Evolutionary conservation across 2,113 vertebrate genomes (phyloP).

Genomic region (Hypocryptadius cinnamomeus): DNA sequence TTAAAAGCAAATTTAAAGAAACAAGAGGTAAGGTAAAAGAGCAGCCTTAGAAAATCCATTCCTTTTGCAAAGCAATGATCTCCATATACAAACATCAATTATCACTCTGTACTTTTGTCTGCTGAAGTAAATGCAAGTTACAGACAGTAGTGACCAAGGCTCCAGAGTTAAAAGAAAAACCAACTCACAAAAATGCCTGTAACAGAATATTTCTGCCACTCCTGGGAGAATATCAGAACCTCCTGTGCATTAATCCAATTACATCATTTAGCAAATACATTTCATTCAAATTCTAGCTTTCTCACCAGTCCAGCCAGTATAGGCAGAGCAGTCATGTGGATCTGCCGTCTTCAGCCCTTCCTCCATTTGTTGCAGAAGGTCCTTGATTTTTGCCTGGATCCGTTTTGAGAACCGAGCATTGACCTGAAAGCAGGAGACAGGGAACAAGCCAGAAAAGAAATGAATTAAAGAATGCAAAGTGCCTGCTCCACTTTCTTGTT

Average conservation of each 20-base stretch:
- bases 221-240: neutral
- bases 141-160: neutral
- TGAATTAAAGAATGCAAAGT: neutral
- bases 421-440: constrained; percentile 69
- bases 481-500: neutral
- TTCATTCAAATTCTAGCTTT: neutral
- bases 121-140: neutral
- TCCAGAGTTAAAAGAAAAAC: neutral
- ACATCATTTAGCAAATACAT: neutral
- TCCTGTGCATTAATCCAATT: neutral
- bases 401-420: constrained; percentile 74
- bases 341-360: constrained; percentile 95
- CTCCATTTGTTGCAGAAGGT: constrained; percentile 95
- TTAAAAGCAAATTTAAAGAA: neutral
- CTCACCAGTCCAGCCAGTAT: constrained; percentile 95
- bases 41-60: neutral
- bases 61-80: neutral
- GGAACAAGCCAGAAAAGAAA: neutral
- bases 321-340: constrained; percentile 91
- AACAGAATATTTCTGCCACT: neutral
- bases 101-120: neutral
- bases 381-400: constrained; percentile 90
- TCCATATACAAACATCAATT: neutral
- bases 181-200: neutral
- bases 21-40: neutral